Percentiles rank a stretch among this genome's conserved stretches.
Conservation (phyloP, 92 coral and sea anemone genomes). For the Isaurus tuberculatus region DNA sequence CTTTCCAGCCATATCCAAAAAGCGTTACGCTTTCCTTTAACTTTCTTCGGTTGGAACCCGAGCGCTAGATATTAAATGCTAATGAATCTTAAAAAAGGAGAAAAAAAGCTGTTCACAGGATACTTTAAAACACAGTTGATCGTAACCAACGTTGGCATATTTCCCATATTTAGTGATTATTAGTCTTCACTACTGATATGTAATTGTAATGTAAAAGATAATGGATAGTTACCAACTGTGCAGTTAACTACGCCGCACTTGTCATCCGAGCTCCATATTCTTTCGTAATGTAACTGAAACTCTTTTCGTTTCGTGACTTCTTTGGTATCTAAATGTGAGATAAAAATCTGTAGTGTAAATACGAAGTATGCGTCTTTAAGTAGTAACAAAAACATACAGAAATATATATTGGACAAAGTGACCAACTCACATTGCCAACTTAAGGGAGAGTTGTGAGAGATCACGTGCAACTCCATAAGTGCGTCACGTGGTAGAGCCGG, state of each 20-base stretch:
- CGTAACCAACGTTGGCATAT: too few relatives aligned
- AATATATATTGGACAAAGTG: background rate
- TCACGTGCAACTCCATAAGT: constrained; percentile 85
- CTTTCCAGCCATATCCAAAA: too few relatives aligned
- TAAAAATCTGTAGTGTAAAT: background rate
- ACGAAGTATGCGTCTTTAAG: background rate
- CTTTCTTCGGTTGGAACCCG: too few relatives aligned
- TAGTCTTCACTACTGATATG: too few relatives aligned
- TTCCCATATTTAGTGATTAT: too few relatives aligned
- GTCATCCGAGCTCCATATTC: constrained; percentile 28
- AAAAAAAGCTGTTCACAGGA: too few relatives aligned
- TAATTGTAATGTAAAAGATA: too few relatives aligned
- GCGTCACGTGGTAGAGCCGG: constrained; percentile 87
- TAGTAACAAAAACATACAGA: too few relatives aligned
- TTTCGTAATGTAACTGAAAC: constrained; percentile 37
- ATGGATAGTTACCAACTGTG: constrained; percentile 46
- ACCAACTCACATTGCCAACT: constrained; percentile 46
- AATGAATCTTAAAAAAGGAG: too few relatives aligned
- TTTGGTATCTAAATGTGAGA: background rate
- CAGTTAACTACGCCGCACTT: constrained; percentile 17
- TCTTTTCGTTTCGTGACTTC: background rate
- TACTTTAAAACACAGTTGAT: too few relatives aligned
- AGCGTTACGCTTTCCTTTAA: too few relatives aligned
- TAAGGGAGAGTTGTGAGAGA: constrained; percentile 46
- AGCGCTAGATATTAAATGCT: too few relatives aligned